Conservation (phyloP, 2,113 vertebrate genomes). For the Oryzias celebensis region DNA sequence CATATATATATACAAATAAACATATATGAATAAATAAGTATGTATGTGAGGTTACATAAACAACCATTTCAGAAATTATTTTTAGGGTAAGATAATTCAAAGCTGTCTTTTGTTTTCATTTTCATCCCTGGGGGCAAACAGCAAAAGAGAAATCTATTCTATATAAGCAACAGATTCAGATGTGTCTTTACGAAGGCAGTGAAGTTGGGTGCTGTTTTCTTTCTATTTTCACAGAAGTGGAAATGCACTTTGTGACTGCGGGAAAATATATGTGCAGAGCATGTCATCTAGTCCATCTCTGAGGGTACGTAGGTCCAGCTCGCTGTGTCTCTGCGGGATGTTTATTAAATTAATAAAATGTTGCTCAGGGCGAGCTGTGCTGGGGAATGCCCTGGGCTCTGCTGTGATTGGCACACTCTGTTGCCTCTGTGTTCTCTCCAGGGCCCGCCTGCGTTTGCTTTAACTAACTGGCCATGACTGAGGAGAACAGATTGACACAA, state of each 20-base stretch:
- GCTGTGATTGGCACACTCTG: conserved; percentile 76
- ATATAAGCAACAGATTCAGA: too few species aligned
- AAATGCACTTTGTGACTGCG: neutral
- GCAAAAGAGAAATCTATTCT: too few species aligned
- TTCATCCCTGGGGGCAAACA: too few species aligned
- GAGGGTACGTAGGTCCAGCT: conserved; percentile 41
- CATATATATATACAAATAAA: too few species aligned
- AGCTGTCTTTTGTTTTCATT: too few species aligned
- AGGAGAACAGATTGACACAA: conserved; percentile 68
- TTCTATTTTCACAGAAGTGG: too few species aligned
- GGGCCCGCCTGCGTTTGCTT: conserved; percentile 71
- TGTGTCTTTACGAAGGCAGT: too few species aligned
- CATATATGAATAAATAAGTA: too few species aligned
- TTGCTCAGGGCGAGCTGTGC: conserved; percentile 74
- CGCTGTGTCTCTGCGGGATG: conserved; percentile 71
- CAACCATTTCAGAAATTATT: too few species aligned
- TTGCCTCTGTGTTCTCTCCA: conserved; percentile 55
- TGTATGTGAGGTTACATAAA: too few species aligned
- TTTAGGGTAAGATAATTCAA: too few species aligned
- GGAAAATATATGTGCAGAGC: neutral
- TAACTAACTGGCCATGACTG: conserved; percentile 80
- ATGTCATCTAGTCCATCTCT: conserved; percentile 27
- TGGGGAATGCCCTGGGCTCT: conserved; percentile 63
- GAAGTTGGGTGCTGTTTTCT: too few species aligned
- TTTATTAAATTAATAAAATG: conserved; percentile 84